Percentiles rank a stretch among this genome's conserved stretches.
Conservation (phyloP, 2,888 invertebrate species). For the Drosophila neotestacea region DNA sequence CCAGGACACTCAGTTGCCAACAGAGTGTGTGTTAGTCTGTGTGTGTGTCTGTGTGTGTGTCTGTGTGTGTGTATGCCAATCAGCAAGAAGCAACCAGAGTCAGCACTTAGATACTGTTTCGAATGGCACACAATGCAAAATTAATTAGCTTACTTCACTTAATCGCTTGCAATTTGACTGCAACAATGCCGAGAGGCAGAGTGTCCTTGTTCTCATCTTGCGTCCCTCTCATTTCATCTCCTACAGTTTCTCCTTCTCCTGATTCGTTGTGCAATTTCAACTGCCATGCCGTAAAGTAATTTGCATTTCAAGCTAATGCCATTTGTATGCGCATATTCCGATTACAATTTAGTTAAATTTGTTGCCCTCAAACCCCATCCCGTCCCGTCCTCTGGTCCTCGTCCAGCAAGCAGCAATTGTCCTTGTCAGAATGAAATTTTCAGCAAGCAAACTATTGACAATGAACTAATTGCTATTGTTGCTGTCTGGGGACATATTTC, state of each 20-base stretch:
- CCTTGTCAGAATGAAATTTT: constrained; percentile 68
- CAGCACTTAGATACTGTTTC: constrained; percentile 49
- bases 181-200: constrained; percentile 60
- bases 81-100: constrained; percentile 26
- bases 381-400: background rate
- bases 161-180: constrained; percentile 80
- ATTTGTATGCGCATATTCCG: constrained; percentile 81
- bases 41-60: constrained; percentile 1
- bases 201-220: constrained; percentile 29
- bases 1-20: constrained; percentile 9
- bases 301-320: constrained; percentile 80
- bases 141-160: constrained; percentile 81
- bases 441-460: constrained; percentile 80
- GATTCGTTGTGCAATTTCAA: constrained; percentile 23
- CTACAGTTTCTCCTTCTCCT: background rate
- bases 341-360: constrained; percentile 81
- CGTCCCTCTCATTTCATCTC: constrained; percentile 10
- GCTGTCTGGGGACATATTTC: constrained; percentile 78
- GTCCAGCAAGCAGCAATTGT: constrained; percentile 45
- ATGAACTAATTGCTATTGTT: constrained; percentile 81
- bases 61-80: constrained; percentile 38
- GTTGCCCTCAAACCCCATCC: constrained; percentile 11
- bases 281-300: constrained; percentile 74
- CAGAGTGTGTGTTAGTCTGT: constrained; percentile 4
- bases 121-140: constrained; percentile 74